Percentiles rank a stretch among this genome's conserved stretches.
Conservation (phyloP, 2,113 vertebrate genomes). For the Sinocyclocheilus anshuiensis region DNA sequence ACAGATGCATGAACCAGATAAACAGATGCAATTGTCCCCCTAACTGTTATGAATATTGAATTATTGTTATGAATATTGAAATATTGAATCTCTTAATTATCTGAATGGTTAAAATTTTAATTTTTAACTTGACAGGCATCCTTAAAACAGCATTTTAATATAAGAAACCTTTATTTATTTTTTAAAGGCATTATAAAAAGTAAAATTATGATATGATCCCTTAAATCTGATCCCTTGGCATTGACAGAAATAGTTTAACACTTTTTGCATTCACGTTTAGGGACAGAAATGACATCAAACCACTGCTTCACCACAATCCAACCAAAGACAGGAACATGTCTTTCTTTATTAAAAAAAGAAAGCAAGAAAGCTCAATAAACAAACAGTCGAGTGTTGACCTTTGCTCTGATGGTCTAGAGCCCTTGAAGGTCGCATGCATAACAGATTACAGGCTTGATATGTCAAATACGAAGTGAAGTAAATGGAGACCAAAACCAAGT, state of each 20-base stretch:
- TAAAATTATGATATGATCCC: no score
- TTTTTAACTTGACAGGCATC: neutral
- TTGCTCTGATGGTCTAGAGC: neutral
- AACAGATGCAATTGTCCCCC: neutral
- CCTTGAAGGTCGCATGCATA: constrained; percentile 30
- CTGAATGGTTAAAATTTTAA: neutral
- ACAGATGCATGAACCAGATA: neutral
- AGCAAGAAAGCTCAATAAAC: neutral
- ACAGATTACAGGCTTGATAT: constrained; percentile 42
- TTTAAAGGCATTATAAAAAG: no score
- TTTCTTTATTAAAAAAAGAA: neutral
- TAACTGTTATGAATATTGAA: neutral
- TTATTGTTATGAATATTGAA: neutral
- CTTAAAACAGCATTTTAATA: neutral
- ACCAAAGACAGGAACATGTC: neutral
- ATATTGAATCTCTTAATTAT: neutral
- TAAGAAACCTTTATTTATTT: neutral
- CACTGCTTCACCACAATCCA: neutral
- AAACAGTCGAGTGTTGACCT: neutral
- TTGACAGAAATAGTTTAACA: no score
- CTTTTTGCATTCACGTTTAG: neutral
- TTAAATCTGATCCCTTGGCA: no score
- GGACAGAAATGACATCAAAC: neutral
- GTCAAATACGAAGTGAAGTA: constrained; percentile 28
- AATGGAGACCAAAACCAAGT: neutral